Conservation (phyloP, 2,797 vertebrate species). For the Ctenochaetus hawaiiensis region DNA sequence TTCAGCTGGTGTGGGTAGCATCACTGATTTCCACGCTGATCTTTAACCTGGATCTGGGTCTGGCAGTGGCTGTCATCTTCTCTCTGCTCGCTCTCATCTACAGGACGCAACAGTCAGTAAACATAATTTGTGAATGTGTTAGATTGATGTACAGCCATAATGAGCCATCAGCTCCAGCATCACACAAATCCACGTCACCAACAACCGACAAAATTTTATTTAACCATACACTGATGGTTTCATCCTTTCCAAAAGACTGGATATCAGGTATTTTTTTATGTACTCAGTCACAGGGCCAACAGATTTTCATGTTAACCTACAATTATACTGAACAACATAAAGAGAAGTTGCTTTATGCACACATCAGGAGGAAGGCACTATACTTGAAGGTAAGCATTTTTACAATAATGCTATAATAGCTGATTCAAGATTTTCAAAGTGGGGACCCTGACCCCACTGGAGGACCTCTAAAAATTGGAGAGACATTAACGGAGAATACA, state of each 20-base stretch:
- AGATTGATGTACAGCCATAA: not conserved
- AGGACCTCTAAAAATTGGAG: too few relatives aligned
- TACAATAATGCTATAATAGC: not conserved
- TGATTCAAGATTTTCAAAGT: too few relatives aligned
- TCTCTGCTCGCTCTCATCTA: slow-evolving; percentile 88
- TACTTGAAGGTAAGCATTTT: too few relatives aligned
- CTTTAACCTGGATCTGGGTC: slow-evolving; percentile 90
- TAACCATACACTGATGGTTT: not conserved
- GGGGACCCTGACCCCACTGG: too few relatives aligned
- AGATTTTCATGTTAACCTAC: not conserved
- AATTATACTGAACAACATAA: not conserved
- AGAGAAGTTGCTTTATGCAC: not conserved
- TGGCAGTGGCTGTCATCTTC: slow-evolving; percentile 85
- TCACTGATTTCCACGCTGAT: slow-evolving; percentile 87
- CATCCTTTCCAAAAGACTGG: not conserved
- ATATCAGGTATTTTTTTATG: not conserved
- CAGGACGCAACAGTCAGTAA: slow-evolving; percentile 90
- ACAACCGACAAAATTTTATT: not conserved
- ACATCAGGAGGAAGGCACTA: not conserved
- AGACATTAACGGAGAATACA: too few relatives aligned
- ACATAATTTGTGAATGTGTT: not conserved
- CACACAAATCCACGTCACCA: not conserved
- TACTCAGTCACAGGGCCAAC: not conserved
- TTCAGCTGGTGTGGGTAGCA: slow-evolving; percentile 89
- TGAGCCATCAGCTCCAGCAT: not conserved